Evolutionary conservation across 2,888 invertebrate species (phyloP).

Genomic region (Erebia aethiops): DNA sequence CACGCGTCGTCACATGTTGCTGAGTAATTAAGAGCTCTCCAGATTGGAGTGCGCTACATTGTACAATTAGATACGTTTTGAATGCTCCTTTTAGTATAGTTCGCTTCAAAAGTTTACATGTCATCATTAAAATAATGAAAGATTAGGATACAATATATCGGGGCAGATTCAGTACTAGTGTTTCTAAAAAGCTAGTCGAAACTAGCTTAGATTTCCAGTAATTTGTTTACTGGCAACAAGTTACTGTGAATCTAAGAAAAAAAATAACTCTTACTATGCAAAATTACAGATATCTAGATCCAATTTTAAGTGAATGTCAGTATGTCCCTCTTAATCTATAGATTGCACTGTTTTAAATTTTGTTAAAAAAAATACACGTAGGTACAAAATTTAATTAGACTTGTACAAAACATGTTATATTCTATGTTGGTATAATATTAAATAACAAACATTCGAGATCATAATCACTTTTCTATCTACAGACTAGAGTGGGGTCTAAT

Average conservation of each 20-base stretch:
- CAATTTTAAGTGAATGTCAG: no score
- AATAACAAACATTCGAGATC: constrained; percentile 36
- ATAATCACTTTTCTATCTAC: constrained; percentile 40
- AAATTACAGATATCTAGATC: no score
- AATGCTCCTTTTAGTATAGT: neutral
- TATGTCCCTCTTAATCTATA: no score
- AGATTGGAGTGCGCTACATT: constrained; percentile 43
- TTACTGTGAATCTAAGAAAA: no score
- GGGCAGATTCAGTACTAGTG: no score
- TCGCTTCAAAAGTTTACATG: neutral
- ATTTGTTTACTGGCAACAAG: no score
- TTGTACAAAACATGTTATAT: neutral
- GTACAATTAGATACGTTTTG: constrained; percentile 39
- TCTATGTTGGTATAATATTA: constrained; percentile 12
- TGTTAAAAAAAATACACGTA: neutral
- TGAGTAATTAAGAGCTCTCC: constrained; percentile 62
- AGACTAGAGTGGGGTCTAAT: constrained; percentile 42
- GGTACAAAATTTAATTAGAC: neutral
- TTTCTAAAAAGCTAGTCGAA: no score
- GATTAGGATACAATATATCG: no score
- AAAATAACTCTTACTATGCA: no score
- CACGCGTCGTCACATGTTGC: constrained; percentile 61
- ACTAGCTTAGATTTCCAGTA: no score
- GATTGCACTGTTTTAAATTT: no score
- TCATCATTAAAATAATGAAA: no score